Conservation (phyloP, 2,888 invertebrate genomes). For the Pseudococcus jackbeardsleyi region DNA sequence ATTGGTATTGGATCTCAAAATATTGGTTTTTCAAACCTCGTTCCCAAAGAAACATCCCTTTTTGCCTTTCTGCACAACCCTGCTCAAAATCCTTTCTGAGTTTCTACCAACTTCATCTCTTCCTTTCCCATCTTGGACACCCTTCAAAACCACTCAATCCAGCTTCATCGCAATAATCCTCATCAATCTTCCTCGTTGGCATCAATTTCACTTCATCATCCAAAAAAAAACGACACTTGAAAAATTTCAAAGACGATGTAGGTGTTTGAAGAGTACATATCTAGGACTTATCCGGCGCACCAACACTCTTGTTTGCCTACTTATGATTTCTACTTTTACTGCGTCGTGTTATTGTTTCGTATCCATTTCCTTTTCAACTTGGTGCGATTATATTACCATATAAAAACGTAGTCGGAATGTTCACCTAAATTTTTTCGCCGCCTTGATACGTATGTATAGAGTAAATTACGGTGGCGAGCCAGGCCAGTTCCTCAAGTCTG, state of each 20-base stretch:
- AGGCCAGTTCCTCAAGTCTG: background rate
- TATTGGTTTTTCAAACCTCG: no score
- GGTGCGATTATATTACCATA: slow-evolving; percentile 24
- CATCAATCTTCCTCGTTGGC: background rate
- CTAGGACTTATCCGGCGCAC: slow-evolving; percentile 20
- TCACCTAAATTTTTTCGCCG: slow-evolving; percentile 14
- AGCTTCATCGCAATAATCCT: background rate
- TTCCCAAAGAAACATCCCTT: no score
- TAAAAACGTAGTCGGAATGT: slow-evolving; percentile 6
- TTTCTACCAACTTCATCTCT: no score
- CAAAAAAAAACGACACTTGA: background rate
- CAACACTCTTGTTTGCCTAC: slow-evolving; percentile 19
- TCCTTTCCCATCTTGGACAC: background rate
- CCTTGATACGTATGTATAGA: background rate
- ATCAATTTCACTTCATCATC: background rate
- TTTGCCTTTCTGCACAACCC: no score
- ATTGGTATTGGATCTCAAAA: no score
- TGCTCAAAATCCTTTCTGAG: no score
- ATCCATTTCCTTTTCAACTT: slow-evolving; percentile 30
- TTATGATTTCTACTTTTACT: slow-evolving; percentile 42
- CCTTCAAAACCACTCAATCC: background rate
- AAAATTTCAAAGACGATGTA: background rate
- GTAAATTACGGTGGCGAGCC: background rate
- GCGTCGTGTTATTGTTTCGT: slow-evolving; percentile 7
- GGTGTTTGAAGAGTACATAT: background rate